Conservation (phyloP, 2,888 invertebrate species). For the Eupithecia centaureata region DNA sequence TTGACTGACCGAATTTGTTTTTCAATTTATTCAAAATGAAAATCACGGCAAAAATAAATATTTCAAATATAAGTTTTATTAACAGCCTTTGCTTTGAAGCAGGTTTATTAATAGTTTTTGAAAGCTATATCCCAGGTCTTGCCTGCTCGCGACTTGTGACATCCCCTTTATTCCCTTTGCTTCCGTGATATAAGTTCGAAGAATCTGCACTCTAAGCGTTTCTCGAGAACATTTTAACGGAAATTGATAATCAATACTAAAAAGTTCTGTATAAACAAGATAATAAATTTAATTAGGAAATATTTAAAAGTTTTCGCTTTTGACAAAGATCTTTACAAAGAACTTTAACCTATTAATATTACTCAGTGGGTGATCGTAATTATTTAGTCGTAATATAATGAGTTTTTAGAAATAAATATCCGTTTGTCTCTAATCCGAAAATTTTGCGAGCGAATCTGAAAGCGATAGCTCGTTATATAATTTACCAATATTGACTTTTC, state of each 20-base stretch:
- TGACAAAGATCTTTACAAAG: not conserved
- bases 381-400: too few relatives aligned
- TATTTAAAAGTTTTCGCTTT: not conserved
- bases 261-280: not conserved
- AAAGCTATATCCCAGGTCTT: slow-evolving; percentile 52
- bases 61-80: too few relatives aligned
- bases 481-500: slow-evolving; percentile 45
- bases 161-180: slow-evolving; percentile 36
- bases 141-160: slow-evolving; percentile 57
- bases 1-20: too few relatives aligned
- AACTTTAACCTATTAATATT: too few relatives aligned
- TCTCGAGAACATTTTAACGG: slow-evolving; percentile 53
- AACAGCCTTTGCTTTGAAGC: not conserved
- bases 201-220: slow-evolving; percentile 58
- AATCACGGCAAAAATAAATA: too few relatives aligned
- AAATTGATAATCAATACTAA: slow-evolving; percentile 47
- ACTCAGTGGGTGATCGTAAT: too few relatives aligned
- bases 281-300: not conserved
- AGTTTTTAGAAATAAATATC: not conserved
- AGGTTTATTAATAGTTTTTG: not conserved
- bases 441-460: not conserved
- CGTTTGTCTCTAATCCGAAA: not conserved
- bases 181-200: slow-evolving; percentile 67
- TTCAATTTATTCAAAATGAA: too few relatives aligned
- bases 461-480: slow-evolving; percentile 46